phyloP scores from a whole-genome alignment of 2,797 vertebrate genomes.

The Pipistrellus nathusii region DNA sequence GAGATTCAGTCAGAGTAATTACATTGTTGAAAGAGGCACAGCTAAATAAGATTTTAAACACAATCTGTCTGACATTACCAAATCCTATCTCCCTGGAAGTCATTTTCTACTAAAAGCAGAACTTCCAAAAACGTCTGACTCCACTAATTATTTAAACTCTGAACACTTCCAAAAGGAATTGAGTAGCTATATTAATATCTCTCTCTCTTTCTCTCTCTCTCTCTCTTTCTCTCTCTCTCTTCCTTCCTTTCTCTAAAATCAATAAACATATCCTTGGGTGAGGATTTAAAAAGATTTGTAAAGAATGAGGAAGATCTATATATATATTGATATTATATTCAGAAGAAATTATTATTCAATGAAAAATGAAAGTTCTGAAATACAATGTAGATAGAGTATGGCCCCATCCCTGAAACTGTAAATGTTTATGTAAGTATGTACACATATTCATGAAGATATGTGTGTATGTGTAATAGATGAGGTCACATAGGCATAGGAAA shows the following conservation, averaged over 20 bases:
- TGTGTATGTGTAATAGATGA: neutral
- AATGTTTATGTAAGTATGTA: neutral
- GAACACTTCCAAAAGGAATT: conserved; percentile 11
- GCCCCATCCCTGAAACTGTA: neutral
- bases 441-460: neutral
- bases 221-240: neutral
- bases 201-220: neutral
- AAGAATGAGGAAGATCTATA: neutral
- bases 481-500: neutral
- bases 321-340: neutral
- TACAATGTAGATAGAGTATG: neutral
- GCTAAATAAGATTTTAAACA: neutral
- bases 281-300: neutral
- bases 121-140: neutral
- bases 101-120: conserved; percentile 31
- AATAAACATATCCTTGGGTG: neutral
- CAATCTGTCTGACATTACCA: neutral
- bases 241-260: neutral
- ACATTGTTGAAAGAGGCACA: neutral
- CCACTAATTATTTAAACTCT: conserved; percentile 32
- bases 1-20: conserved; percentile 11
- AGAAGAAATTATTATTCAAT: neutral
- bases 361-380: conserved; percentile 22
- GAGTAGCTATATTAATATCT: neutral
- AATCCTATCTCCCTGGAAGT: neutral